These are phyloP conservation scores for Syrphus vitripennis DNA, from an alignment of 2,888 invertebrate genomes.

Conservation along the genomic window DNA sequence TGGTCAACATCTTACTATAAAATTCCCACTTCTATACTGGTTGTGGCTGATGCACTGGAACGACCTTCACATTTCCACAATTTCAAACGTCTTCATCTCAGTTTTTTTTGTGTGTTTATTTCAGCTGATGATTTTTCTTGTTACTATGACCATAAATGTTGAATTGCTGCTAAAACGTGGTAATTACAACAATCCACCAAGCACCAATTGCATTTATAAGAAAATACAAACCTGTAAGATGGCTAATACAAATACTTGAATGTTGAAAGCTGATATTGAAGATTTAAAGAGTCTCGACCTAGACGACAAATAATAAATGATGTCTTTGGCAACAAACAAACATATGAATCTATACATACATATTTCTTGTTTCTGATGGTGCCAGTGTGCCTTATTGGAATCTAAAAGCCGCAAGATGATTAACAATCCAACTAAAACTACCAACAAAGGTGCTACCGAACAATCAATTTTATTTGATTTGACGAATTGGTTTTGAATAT, in stretches of 20 bases:
- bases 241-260: background rate
- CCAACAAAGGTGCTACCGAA: conserved; percentile 29
- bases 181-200: conserved; percentile 51
- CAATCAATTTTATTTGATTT: conserved; percentile 58
- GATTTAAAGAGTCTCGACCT: conserved; percentile 51
- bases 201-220: conserved; percentile 26
- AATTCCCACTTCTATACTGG: background rate
- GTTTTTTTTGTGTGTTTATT: background rate
- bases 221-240: conserved; percentile 40
- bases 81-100: conserved; percentile 53
- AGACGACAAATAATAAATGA: conserved; percentile 59
- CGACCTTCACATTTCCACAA: conserved; percentile 66
- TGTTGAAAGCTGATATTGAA: conserved; percentile 52
- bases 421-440: background rate
- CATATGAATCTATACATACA: background rate
- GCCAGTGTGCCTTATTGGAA: background rate
- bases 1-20: conserved; percentile 45
- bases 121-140: background rate
- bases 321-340: conserved; percentile 53
- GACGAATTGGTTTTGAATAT: conserved; percentile 50
- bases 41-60: conserved; percentile 2
- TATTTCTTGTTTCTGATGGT: conserved; percentile 4
- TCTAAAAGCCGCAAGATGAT: background rate
- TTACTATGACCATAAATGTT: background rate
- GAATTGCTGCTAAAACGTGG: conserved; percentile 37